A percentile compares a stretch with the other conserved stretches of the same genome.
Conservation (phyloP, 2,113 vertebrate species). For the Motacilla alba region DNA sequence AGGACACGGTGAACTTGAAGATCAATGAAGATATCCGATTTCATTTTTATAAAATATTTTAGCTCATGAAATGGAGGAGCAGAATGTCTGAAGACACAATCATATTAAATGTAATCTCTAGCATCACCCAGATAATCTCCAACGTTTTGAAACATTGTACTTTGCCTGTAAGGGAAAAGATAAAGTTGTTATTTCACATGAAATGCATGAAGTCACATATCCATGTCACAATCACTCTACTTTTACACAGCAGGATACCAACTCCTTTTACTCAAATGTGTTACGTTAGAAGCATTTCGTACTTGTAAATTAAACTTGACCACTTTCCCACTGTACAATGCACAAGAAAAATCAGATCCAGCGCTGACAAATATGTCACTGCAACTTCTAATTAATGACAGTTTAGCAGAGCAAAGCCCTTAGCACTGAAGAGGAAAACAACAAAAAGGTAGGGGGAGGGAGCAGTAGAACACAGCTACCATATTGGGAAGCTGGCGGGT, state of each 20-base stretch:
- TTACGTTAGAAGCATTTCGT: neutral
- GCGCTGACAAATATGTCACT: neutral
- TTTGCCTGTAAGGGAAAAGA: slow-evolving; percentile 48
- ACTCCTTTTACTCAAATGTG: neutral
- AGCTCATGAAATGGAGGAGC: slow-evolving; percentile 37
- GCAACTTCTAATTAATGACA: neutral
- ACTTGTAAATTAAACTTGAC: neutral
- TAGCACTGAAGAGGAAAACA: neutral
- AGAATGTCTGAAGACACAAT: slow-evolving; percentile 42
- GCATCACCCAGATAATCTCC: slow-evolving; percentile 56
- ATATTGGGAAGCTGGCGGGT: neutral
- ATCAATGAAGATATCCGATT: neutral
- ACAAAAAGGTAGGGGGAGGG: neutral
- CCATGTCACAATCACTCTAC: neutral
- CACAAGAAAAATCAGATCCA: neutral
- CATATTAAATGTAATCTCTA: slow-evolving; percentile 47
- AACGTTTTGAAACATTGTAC: slow-evolving; percentile 57
- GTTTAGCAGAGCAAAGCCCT: neutral
- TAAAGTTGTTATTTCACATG: slow-evolving; percentile 29
- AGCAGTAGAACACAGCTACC: neutral
- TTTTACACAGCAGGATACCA: neutral
- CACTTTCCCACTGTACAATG: neutral
- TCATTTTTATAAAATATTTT: slow-evolving; percentile 57
- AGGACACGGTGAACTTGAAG: neutral
- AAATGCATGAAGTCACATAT: neutral